Base-by-base conservation (phyloP, 2,888 invertebrate species). In the Xylophagus ater region DNA sequence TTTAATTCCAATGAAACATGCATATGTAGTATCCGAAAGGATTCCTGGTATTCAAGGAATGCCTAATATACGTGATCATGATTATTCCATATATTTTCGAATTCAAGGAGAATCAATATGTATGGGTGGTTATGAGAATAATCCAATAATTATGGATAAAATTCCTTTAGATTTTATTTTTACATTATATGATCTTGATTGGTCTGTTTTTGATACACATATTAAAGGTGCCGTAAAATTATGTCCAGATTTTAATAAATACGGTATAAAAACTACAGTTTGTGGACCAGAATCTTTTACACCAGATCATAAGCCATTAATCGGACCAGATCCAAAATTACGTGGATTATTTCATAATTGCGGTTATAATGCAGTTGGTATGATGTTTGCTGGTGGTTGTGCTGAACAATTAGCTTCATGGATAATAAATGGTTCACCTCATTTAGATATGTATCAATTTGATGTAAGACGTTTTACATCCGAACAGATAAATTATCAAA, bases 211-310 rank as follows among this genome's bases (percentile, higher is more conserved):
- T 55, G 78, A 81, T 18, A 68, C 75, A 0, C 86, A 89, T 56
- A 72, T 88, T 56, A 71, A 70, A 47, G 74, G 76, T 37, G 85
- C 87, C 1, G 66, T 76, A 1, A 72, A 78, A 36, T 59, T 92
- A 9, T 78, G 86, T 42, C 90, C 92, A 0, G 70, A 72, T 43
- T 72, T 90, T 45, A 75, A 72, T 20, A 70, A 71, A 6, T 73
- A 79, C 5, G 90, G 90, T 2, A 76, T 92, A 14, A 88, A 83
- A 59, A 80, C 83, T 25, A 87, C 87, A 0, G 78, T 90, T 2
- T 92, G 88, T 55, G 92, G 92, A 0, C 88, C 89, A 0, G 90
- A 93, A 59, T 82, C 86, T 2, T 93, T 92, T 58, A 92, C 92
- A 0, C 87, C 90, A 0, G 92, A 93, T 59, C 89, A 90, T 56